Evolutionary conservation across 2,888 invertebrate genomes (phyloP).

Genomic region (Zygothrica quintamaculata): DNA sequence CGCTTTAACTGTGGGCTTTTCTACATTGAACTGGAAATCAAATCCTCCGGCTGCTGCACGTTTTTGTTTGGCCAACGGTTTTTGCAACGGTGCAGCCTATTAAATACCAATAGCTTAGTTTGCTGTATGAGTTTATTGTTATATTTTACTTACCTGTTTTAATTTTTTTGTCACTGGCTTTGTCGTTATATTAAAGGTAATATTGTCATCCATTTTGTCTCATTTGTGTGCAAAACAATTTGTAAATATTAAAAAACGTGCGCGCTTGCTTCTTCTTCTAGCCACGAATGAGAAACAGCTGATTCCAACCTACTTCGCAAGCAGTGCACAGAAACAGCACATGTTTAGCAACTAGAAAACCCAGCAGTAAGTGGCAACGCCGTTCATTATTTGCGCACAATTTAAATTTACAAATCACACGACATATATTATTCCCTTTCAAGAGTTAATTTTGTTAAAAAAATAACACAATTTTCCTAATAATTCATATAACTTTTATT

Average conservation of each 20-base stretch:
- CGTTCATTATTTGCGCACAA: not conserved
- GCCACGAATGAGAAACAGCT: conserved; percentile 31
- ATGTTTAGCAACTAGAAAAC: not conserved
- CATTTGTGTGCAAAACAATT: conserved; percentile 29
- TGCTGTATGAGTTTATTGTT: not conserved
- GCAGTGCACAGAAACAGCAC: conserved; percentile 22
- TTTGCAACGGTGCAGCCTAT: conserved; percentile 8
- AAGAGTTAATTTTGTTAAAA: too few species aligned
- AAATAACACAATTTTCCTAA: too few species aligned
- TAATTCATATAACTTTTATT: too few species aligned
- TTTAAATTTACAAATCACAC: too few species aligned
- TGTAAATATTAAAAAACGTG: conserved; percentile 64
- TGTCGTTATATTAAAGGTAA: conserved; percentile 72
- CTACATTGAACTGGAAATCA: conserved; percentile 60
- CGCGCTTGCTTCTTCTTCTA: conserved; percentile 51
- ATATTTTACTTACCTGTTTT: conserved; percentile 47
- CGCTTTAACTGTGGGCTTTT: conserved; percentile 80
- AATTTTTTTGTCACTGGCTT: conserved; percentile 35
- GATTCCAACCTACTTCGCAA: conserved; percentile 2
- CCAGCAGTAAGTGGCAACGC: not conserved
- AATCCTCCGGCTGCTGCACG: conserved; percentile 26
- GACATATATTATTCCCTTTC: too few species aligned
- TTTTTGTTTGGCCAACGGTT: conserved; percentile 33
- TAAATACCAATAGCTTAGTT: not conserved
- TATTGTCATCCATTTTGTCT: conserved; percentile 55